A percentile compares a stretch with the other conserved stretches of the same genome.
These are phyloP conservation scores for Aethes cnicana DNA, from an alignment of 2,888 invertebrate genomes.

Conservation along the genomic window DNA sequence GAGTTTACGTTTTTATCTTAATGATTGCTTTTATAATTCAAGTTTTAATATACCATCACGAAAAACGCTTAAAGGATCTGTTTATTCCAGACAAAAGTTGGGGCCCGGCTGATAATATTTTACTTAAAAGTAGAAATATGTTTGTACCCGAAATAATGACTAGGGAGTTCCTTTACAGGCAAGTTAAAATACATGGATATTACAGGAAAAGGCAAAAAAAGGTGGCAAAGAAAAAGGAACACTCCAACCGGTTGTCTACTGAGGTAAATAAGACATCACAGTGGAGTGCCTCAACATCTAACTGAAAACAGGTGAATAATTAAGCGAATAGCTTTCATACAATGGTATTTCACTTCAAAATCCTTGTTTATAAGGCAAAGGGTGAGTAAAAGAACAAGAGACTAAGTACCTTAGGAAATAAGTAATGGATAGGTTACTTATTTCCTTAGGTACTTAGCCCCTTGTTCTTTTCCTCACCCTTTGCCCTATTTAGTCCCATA, in stretches of 20 bases:
- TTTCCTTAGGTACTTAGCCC: too few relatives aligned
- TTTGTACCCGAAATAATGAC: constrained; percentile 78
- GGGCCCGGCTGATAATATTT: constrained; percentile 64
- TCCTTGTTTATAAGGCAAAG: too few relatives aligned
- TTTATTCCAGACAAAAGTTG: constrained; percentile 52
- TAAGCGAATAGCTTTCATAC: not conserved
- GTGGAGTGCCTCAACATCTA: constrained; percentile 58
- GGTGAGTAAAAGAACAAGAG: too few relatives aligned
- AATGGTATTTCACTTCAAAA: too few relatives aligned
- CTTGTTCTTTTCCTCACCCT: too few relatives aligned
- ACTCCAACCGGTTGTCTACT: constrained; percentile 25
- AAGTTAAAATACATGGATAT: constrained; percentile 67
- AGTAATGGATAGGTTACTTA: too few relatives aligned
- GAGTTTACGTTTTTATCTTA: constrained; percentile 50
- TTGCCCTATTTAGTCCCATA: too few relatives aligned
- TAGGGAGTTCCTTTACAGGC: constrained; percentile 73
- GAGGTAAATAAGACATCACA: constrained; percentile 36
- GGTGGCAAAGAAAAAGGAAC: constrained; percentile 12
- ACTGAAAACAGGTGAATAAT: constrained; percentile 39
- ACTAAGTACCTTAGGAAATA: too few relatives aligned
- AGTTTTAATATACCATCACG: constrained; percentile 41
- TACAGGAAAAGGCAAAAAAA: constrained; percentile 37
- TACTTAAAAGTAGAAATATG: constrained; percentile 70
- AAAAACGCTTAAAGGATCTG: constrained; percentile 39
- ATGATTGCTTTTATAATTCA: constrained; percentile 47